Evolutionary conservation across 35 echinoderm and acorn worm species (phyloP), one percentile per base, ranked within the genome.

Genomic region (Diadema setosum): DNA sequence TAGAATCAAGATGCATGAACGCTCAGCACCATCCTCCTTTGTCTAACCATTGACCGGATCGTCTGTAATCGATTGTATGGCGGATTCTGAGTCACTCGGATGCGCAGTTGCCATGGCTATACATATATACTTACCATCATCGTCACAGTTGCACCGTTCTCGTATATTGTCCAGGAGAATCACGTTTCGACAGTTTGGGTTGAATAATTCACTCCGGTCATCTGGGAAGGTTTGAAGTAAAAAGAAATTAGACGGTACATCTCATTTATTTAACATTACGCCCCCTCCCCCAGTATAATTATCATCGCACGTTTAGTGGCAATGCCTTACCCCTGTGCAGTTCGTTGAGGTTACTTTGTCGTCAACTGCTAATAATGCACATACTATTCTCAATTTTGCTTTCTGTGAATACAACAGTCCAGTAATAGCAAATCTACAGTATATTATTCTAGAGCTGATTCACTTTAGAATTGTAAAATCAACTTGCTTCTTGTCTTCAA

Each of bases 111-210:
- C 57, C 57, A 60, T 60, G 17, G 29, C 37, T 33, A 33, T 34
- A 67, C n/a, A n/a, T n/a, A n/a, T n/a, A n/a, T n/a, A 49, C 61
- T 50, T 73, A 90, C 88, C 88, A 44, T 90, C 88, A 32, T 49
- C 26, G 52, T 84, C 82, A 12, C 88, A 90, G 30, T 90, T 59
- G 20, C 88, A 90, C 46, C 82, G 64, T 73, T 50, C 59, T 73
- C 82, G 64, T 3, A 90, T 90, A 55, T 90, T 82, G 57, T 82
- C 50, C 81, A 90, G 45, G 8, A 90, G 42, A 52, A 83, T 90
- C 7, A 90, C 81, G 65, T 90, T 90, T 20, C 88, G 80, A 44
- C 88, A 90, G 20, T 90, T 90, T 18, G 88, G 88, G 31, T 90
- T 90, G 81, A 90, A 90, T 42, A 90, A 33, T 20, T 41, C 88